Percentiles rank a stretch among this genome's conserved stretches.
Conservation (phyloP, 2,797 vertebrate species). For the Ceryle rudis region DNA sequence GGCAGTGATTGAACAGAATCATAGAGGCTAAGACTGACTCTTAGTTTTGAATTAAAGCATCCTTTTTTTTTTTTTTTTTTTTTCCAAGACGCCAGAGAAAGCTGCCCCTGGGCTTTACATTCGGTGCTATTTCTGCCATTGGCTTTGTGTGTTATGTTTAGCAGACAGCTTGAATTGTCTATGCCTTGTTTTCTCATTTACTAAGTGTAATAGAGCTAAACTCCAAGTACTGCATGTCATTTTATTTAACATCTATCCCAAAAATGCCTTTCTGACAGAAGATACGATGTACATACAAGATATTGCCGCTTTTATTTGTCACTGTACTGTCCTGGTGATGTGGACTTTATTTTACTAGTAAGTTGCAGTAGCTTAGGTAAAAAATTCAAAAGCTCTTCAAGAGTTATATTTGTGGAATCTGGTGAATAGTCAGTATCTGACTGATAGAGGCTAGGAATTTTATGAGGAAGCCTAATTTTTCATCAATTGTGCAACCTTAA, state of each 20-base stretch:
- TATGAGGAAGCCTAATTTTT: not conserved
- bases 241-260: not conserved
- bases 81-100: not conserved
- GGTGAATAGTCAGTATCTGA: not conserved
- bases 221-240: not conserved
- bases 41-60: not conserved
- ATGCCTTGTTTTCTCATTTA: not conserved
- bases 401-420: not conserved
- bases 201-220: not conserved
- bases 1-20: not conserved
- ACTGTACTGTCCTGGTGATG: not conserved
- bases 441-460: too few species aligned
- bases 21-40: not conserved
- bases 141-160: not conserved
- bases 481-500: not conserved
- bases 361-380: not conserved
- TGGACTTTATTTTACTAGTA: not conserved
- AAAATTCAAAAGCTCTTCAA: not conserved
- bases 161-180: not conserved
- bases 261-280: conserved; percentile 1
- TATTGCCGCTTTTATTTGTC: not conserved
- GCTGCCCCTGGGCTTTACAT: not conserved
- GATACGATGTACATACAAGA: not conserved
- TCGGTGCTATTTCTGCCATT: not conserved
- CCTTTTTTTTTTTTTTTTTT: not conserved